Evolutionary conservation across 2,797 vertebrate genomes (phyloP).

Genomic region (Diplodus puntazzo): DNA sequence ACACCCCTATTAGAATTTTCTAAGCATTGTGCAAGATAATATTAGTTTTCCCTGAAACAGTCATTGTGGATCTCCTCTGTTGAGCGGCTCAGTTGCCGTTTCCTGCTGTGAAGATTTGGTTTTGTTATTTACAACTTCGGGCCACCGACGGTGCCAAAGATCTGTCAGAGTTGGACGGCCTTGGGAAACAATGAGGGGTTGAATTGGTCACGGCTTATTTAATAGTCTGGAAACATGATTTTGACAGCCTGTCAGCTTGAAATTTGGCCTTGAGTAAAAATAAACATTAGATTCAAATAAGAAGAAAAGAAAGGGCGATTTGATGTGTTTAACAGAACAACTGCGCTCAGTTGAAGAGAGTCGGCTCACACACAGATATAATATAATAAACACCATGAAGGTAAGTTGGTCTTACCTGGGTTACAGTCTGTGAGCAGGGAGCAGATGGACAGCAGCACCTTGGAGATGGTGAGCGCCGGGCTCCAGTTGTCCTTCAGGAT

Average conservation of each 20-base stretch:
- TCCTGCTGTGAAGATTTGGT: conserved; percentile 25
- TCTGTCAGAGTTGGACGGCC: conserved; percentile 27
- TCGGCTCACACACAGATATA: no score
- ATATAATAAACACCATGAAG: neutral
- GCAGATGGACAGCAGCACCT: conserved; percentile 98
- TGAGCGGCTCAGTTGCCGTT: conserved; percentile 2
- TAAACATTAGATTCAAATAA: conserved; percentile 5
- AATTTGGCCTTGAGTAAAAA: conserved; percentile 33
- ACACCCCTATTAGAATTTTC: neutral
- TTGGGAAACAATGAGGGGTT: conserved; percentile 30
- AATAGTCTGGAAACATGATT: conserved; percentile 32
- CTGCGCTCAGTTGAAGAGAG: neutral
- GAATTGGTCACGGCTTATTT: conserved; percentile 36
- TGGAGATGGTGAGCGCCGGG: conserved; percentile 97
- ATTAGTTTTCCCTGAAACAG: neutral
- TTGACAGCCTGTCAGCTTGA: neutral
- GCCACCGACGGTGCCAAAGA: conserved; percentile 14
- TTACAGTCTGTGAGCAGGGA: conserved; percentile 99
- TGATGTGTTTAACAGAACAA: neutral
- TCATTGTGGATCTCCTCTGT: neutral
- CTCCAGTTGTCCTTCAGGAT: conserved; percentile 99
- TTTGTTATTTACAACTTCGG: conserved; percentile 47
- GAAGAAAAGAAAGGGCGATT: neutral
- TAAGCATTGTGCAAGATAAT: neutral
- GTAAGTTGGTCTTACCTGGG: conserved; percentile 86